Evolutionary conservation across 1,140 invertebrate species (phyloP).

Genomic region (Belonocnema kinseyi): DNA sequence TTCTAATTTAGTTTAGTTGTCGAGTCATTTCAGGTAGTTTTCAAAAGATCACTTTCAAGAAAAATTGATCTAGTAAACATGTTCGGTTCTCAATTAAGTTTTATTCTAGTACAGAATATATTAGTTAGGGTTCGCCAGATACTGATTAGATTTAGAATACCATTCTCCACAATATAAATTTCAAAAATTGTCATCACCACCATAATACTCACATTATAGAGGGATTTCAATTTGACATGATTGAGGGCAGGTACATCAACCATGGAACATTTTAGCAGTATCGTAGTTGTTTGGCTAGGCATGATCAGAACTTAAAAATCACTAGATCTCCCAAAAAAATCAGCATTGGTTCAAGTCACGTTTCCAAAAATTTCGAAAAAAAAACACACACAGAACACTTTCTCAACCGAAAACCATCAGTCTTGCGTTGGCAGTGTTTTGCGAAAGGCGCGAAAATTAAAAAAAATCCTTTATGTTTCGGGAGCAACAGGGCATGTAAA

Average conservation of each 20-base stretch:
- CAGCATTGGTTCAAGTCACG: slow-evolving; percentile 37
- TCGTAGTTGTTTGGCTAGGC: slow-evolving; percentile 75
- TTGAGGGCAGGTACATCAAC: slow-evolving; percentile 72
- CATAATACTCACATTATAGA: slow-evolving; percentile 68
- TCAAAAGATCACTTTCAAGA: too few species aligned
- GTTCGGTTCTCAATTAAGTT: too few species aligned
- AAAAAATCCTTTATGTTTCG: slow-evolving; percentile 36
- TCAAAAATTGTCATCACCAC: background rate
- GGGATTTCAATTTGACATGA: slow-evolving; percentile 70
- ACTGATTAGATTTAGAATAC: too few species aligned
- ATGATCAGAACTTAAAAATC: slow-evolving; percentile 50
- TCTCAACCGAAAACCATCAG: slow-evolving; percentile 32
- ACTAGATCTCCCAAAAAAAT: slow-evolving; percentile 30
- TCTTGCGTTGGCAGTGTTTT: slow-evolving; percentile 41
- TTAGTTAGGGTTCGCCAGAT: too few species aligned
- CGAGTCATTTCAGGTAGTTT: too few species aligned
- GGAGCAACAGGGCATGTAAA: background rate
- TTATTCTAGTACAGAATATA: too few species aligned
- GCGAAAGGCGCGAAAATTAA: slow-evolving; percentile 35
- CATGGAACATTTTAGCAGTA: slow-evolving; percentile 74
- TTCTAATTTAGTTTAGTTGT: too few species aligned
- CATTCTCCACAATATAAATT: too few species aligned
- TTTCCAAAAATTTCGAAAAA: background rate
- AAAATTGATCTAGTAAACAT: too few species aligned
- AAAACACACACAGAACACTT: background rate